Conservation (phyloP, 2,113 vertebrate genomes). For the Semicossyphus pulcher region DNA sequence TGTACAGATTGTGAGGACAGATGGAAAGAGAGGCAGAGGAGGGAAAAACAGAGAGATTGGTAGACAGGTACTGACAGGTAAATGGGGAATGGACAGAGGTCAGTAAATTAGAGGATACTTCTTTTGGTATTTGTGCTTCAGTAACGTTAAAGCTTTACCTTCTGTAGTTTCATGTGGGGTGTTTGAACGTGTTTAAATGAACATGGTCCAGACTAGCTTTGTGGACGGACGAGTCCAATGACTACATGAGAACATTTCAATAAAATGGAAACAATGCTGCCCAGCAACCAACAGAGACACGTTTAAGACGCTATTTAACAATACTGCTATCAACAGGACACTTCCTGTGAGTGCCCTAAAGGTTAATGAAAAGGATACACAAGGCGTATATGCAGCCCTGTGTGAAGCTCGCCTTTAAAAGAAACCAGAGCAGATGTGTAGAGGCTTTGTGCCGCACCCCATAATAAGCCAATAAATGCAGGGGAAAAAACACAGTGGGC, state of each 20-base stretch:
- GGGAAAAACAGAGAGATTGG: constrained; percentile 1
- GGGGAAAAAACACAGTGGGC: constrained; percentile 41
- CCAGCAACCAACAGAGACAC: constrained; percentile 28
- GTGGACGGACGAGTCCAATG: background rate
- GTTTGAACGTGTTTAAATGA: constrained; percentile 33
- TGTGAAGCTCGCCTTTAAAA: constrained; percentile 49
- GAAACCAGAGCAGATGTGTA: constrained; percentile 72
- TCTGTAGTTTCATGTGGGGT: background rate
- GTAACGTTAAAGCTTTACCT: background rate
- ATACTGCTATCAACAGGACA: constrained; percentile 55
- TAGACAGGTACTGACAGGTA: background rate
- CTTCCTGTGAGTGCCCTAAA: constrained; percentile 62
- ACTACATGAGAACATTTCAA: constrained; percentile 58
- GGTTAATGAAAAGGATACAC: constrained; percentile 62
- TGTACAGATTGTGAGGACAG: background rate
- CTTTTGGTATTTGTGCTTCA: background rate
- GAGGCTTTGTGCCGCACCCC: constrained; percentile 55
- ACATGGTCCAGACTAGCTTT: constrained; percentile 5
- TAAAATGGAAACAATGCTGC: constrained; percentile 56
- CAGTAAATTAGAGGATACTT: constrained; percentile 13
- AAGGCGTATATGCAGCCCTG: constrained; percentile 25
- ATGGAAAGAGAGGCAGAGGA: constrained; percentile 16
- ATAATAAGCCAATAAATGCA: constrained; percentile 67
- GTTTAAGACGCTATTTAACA: constrained; percentile 66
- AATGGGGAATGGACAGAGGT: background rate